These are phyloP conservation scores for Aphelenchoides fujianensis DNA, from an alignment of 1,140 invertebrate genomes.

Conservation along the genomic window DNA sequence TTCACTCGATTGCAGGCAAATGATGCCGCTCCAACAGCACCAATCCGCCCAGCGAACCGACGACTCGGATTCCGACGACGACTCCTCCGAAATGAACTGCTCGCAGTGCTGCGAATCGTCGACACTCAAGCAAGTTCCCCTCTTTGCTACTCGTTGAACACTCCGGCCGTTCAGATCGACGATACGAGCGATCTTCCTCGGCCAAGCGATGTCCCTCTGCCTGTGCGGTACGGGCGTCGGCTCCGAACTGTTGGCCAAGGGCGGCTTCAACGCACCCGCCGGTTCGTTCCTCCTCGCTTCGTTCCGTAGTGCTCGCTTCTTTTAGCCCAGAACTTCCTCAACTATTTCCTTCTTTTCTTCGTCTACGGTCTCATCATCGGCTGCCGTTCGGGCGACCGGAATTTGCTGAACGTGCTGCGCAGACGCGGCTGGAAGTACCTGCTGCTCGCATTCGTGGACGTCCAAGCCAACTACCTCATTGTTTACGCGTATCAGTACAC, in stretches of 20 bases:
- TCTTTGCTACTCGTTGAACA: neutral
- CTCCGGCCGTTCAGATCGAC: slow-evolving; percentile 1
- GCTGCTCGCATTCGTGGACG: slow-evolving; percentile 74
- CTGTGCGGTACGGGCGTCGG: slow-evolving; percentile 56
- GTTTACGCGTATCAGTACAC: slow-evolving; percentile 72
- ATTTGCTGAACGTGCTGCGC: slow-evolving; percentile 66
- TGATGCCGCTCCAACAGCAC: slow-evolving; percentile 1
- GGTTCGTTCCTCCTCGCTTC: no score
- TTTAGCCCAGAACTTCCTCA: slow-evolving; percentile 57
- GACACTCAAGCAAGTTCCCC: slow-evolving; percentile 40
- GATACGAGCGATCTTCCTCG: slow-evolving; percentile 45
- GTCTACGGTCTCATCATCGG: slow-evolving; percentile 53
- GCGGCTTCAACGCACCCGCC: slow-evolving; percentile 53
- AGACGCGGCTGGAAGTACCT: slow-evolving; percentile 74
- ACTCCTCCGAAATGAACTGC: slow-evolving; percentile 30
- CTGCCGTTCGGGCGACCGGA: slow-evolving; percentile 45
- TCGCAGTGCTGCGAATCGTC: slow-evolving; percentile 48
- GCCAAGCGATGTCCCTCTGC: slow-evolving; percentile 56
- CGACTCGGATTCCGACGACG: neutral
- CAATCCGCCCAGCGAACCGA: neutral
- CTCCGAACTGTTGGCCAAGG: slow-evolving; percentile 39
- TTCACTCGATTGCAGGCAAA: slow-evolving; percentile 1
- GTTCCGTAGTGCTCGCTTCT: slow-evolving; percentile 22
- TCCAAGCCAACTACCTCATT: slow-evolving; percentile 75
- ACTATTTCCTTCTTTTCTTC: slow-evolving; percentile 59